A percentile compares a stretch with the other conserved stretches of the same genome.
Conservation (phyloP, 2,888 invertebrate species). For the Meandrusa payeni region DNA sequence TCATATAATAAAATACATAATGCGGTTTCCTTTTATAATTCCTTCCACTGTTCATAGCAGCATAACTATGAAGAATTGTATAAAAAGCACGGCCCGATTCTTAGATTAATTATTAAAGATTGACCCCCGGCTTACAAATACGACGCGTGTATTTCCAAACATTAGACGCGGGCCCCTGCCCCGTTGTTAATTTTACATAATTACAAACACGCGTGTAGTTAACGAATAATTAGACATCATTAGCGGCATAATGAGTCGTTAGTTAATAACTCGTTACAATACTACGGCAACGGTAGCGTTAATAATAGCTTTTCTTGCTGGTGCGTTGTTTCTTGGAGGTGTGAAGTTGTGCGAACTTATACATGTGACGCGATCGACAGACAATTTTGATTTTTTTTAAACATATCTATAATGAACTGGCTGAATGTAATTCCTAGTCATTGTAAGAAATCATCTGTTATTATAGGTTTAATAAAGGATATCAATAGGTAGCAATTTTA, state of each 20-base stretch:
- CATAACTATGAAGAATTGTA: too few species aligned
- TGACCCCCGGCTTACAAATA: conserved; percentile 5
- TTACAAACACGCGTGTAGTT: conserved; percentile 14
- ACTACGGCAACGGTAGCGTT: conserved; percentile 9
- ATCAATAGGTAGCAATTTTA: too few species aligned
- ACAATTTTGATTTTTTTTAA: too few species aligned
- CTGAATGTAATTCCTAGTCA: too few species aligned
- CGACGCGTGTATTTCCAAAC: conserved; percentile 14
- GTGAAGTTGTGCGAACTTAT: conserved; percentile 8
- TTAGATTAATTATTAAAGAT: conserved; percentile 16
- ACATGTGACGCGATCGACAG: neutral
- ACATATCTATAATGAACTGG: too few species aligned
- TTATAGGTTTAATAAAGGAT: too few species aligned
- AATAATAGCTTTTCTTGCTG: conserved; percentile 13
- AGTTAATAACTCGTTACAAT: conserved; percentile 19
- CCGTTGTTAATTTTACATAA: conserved; percentile 18
- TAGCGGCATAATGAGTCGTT: conserved; percentile 24
- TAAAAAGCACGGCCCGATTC: neutral
- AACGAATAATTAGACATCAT: conserved; percentile 25
- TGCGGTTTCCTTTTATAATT: too few species aligned
- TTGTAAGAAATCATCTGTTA: too few species aligned
- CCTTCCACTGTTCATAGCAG: too few species aligned
- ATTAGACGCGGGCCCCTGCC: neutral
- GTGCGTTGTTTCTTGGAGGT: conserved; percentile 9
- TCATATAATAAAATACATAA: too few species aligned